Evolutionary conservation across 2,888 invertebrate species (phyloP).

Genomic region (Drosophila multiciliata): DNA sequence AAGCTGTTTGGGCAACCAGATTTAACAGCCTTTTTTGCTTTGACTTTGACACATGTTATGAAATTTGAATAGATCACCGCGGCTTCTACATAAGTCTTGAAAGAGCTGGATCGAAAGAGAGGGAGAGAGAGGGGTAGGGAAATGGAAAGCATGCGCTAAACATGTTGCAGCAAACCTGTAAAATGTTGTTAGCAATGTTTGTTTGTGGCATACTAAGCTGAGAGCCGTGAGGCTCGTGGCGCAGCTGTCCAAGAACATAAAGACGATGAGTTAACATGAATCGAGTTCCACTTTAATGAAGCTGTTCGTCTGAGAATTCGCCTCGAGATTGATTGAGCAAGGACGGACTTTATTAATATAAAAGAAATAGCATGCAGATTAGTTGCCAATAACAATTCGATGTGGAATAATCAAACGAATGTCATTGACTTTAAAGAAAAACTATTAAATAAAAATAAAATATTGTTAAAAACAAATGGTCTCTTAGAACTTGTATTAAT

Average conservation of each 20-base stretch:
- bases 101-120: not conserved
- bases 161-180: constrained; percentile 66
- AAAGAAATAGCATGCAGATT: not conserved
- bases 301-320: constrained; percentile 43
- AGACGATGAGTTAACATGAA: constrained; percentile 63
- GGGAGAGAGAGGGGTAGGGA: not conserved
- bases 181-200: constrained; percentile 50
- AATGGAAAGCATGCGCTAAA: constrained; percentile 6
- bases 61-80: constrained; percentile 76
- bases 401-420: not conserved
- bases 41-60: constrained; percentile 78
- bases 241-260: constrained; percentile 51
- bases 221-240: constrained; percentile 37
- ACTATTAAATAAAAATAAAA: not conserved
- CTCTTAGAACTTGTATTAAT: not conserved
- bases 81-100: constrained; percentile 30
- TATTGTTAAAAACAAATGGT: not conserved
- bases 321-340: constrained; percentile 6
- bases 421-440: not conserved
- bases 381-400: too few relatives aligned
- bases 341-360: not conserved
- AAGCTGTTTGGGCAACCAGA: constrained; percentile 25
- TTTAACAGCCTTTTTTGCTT: constrained; percentile 69
- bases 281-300: constrained; percentile 62
- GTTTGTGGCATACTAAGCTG: constrained; percentile 35